phyloP scores from a whole-genome alignment of 2,797 vertebrate genomes.

The Catostomus latipinnis region DNA sequence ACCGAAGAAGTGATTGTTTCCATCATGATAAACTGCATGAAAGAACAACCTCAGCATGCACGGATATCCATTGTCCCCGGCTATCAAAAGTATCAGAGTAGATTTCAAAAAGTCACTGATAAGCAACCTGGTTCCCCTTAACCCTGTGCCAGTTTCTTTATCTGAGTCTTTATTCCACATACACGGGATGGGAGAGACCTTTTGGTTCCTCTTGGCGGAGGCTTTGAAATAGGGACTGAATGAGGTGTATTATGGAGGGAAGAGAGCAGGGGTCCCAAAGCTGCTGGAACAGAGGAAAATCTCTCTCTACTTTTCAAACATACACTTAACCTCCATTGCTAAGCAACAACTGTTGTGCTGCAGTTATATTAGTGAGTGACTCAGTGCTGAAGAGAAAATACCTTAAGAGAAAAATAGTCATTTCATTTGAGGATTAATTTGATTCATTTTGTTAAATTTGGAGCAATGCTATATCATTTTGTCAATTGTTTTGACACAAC shows the following conservation, averaged over 20 bases:
- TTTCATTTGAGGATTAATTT: background rate
- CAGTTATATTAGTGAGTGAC: constrained; percentile 9
- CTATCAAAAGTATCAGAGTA: constrained; percentile 75
- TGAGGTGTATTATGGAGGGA: constrained; percentile 13
- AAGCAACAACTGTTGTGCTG: constrained; percentile 19
- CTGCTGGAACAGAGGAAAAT: constrained; percentile 21
- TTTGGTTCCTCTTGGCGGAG: constrained; percentile 13
- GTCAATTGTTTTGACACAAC: background rate
- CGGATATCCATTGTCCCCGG: constrained; percentile 76
- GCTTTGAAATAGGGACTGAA: constrained; percentile 37
- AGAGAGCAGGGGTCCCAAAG: constrained; percentile 19
- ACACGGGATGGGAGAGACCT: constrained; percentile 20
- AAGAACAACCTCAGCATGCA: constrained; percentile 69
- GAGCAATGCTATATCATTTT: background rate
- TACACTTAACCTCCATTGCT: constrained; percentile 16
- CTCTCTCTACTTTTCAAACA: constrained; percentile 9
- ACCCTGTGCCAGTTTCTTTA: constrained; percentile 73
- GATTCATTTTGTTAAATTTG: background rate
- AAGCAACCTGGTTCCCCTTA: constrained; percentile 69
- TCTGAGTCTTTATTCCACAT: constrained; percentile 19
- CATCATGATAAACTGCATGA: constrained; percentile 66
- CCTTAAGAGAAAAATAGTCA: background rate
- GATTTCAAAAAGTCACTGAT: constrained; percentile 74
- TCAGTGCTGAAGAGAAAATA: background rate
- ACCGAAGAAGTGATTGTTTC: constrained; percentile 67